phyloP scores from a whole-genome alignment of 2,113 vertebrate genomes.

The Pelvicachromis taeniatus region DNA sequence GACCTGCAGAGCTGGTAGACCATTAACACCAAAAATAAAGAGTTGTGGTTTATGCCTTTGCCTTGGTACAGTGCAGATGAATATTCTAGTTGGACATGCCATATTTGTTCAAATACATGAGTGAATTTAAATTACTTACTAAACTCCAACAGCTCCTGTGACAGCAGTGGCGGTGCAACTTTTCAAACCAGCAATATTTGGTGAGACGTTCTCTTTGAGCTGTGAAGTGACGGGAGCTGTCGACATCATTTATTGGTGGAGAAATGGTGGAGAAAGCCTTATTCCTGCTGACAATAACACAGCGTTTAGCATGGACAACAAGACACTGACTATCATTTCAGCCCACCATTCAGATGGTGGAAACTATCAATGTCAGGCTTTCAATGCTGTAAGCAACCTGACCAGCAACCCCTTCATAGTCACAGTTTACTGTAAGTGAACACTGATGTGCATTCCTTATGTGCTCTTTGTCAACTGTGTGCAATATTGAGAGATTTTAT shows the following conservation, averaged over 20 bases:
- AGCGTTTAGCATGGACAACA: not conserved
- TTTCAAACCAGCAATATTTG: constrained; percentile 3
- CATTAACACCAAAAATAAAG: too few relatives aligned
- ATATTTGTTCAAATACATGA: not conserved
- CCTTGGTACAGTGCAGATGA: too few relatives aligned
- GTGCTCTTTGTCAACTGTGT: constrained; percentile 34
- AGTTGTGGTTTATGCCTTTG: too few relatives aligned
- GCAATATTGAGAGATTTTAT: not conserved
- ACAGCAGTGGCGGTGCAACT: not conserved
- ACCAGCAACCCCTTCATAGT: constrained; percentile 37
- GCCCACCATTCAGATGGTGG: constrained; percentile 30
- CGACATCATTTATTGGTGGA: constrained; percentile 50
- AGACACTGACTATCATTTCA: not conserved
- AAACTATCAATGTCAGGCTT: constrained; percentile 41
- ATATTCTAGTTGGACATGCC: not conserved
- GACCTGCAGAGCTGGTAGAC: too few relatives aligned
- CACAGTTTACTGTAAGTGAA: constrained; percentile 55
- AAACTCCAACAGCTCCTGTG: constrained; percentile 39
- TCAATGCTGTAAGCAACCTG: constrained; percentile 53
- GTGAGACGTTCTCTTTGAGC: constrained; percentile 20
- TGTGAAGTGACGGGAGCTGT: constrained; percentile 42
- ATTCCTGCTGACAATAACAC: constrained; percentile 16
- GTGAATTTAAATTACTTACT: not conserved
- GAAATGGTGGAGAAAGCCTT: not conserved
- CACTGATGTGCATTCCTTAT: not conserved